Conservation (phyloP, 2,797 vertebrate genomes). For the Spizella passerina region DNA sequence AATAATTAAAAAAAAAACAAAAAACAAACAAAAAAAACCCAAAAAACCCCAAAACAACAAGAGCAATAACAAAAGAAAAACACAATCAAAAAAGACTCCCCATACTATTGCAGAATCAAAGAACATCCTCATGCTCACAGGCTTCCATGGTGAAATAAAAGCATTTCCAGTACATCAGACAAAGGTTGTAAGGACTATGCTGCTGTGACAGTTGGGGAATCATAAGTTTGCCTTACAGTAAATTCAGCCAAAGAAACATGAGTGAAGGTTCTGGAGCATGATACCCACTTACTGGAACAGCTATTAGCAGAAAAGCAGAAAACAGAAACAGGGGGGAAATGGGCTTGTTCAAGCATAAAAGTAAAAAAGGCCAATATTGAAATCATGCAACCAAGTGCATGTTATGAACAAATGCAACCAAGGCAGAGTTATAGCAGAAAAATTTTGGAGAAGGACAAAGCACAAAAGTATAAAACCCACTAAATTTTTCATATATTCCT, state of each 20-base stretch:
- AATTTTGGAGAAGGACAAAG: neutral
- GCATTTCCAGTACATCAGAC: neutral
- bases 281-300: neutral
- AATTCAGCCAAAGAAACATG: neutral
- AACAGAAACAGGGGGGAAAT: fast-evolving
- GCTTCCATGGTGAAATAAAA: neutral
- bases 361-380: neutral
- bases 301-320: neutral
- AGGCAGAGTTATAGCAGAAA: neutral
- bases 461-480: neutral
- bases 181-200: neutral
- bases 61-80: fast-evolving
- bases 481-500: neutral
- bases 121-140: neutral
- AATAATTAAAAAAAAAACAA: neutral
- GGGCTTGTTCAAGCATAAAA: neutral
- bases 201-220: neutral
- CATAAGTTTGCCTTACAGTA: neutral
- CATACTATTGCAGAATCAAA: neutral
- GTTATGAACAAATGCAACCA: neutral
- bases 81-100: neutral
- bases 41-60: neutral
- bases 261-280: neutral
- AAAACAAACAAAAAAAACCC: fast-evolving
- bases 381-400: neutral